Evolutionary conservation across 2,888 invertebrate species (phyloP).

Genomic region (Melolontha melolontha): DNA sequence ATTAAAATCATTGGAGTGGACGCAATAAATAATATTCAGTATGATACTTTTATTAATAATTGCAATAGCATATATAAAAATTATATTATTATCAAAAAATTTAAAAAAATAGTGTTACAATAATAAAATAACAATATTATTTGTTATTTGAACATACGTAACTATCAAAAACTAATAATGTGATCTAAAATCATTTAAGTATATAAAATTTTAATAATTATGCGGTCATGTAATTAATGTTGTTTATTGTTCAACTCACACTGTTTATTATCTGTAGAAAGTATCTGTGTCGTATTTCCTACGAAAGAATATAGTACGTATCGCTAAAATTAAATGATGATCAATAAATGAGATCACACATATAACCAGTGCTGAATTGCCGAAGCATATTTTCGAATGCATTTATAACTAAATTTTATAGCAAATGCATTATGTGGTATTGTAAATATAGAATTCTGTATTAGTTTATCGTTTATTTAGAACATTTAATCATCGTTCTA

Average conservation of each 20-base stretch:
- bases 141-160: too few species aligned
- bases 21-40: too few species aligned
- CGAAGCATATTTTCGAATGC: not conserved
- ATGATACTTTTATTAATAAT: too few species aligned
- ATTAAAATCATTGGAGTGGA: too few species aligned
- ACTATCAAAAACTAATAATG: too few species aligned
- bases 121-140: too few species aligned
- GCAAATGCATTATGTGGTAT: not conserved
- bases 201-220: not conserved
- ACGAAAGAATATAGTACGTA: slow-evolving; percentile 15
- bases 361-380: too few species aligned
- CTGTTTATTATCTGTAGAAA: slow-evolving; percentile 15
- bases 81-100: too few species aligned
- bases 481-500: too few species aligned
- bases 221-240: not conserved
- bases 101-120: too few species aligned
- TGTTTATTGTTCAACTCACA: not conserved
- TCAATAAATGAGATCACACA: slow-evolving; percentile 25
- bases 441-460: not conserved
- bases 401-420: not conserved
- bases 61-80: too few species aligned
- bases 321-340: slow-evolving; percentile 30
- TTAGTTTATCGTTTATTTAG: not conserved
- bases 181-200: not conserved
- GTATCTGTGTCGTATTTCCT: slow-evolving; percentile 1